A percentile compares a stretch with the other conserved stretches of the same genome.
These are phyloP conservation scores for Orestias chungarensis DNA, from an alignment of 2,797 vertebrate genomes.

Conservation along the genomic window DNA sequence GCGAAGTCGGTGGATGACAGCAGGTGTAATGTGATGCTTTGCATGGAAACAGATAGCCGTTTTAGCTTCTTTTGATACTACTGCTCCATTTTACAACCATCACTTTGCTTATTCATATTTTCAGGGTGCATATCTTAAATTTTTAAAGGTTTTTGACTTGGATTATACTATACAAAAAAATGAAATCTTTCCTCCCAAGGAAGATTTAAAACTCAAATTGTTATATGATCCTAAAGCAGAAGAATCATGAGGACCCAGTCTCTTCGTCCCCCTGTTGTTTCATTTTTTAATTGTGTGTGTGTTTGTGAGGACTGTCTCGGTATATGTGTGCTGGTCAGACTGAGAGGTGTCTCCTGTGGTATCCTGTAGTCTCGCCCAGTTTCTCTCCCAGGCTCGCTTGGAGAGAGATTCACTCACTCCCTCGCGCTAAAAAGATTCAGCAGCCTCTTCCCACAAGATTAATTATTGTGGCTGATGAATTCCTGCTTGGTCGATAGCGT, in stretches of 20 bases:
- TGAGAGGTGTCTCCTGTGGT: conserved; percentile 18
- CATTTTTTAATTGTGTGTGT: conserved; percentile 18
- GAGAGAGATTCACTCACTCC: conserved; percentile 29
- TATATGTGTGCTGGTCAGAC: conserved; percentile 13
- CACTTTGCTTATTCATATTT: conserved; percentile 33
- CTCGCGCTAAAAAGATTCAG: conserved; percentile 13
- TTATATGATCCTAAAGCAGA: conserved; percentile 45
- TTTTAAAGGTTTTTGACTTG: background rate
- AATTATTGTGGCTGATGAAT: conserved; percentile 67
- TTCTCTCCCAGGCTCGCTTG: conserved; percentile 40
- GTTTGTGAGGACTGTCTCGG: background rate
- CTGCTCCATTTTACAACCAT: conserved; percentile 42
- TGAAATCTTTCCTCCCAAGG: background rate
- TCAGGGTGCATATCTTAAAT: background rate
- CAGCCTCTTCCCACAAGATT: conserved; percentile 54
- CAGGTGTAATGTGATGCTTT: conserved; percentile 69
- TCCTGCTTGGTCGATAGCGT: conserved; percentile 59
- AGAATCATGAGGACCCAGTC: conserved; percentile 43
- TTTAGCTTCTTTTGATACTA: conserved; percentile 35
- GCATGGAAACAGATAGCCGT: conserved; percentile 50
- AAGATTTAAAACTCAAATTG: conserved; percentile 1
- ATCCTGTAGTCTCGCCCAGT: conserved; percentile 30
- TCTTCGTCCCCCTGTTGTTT: conserved; percentile 50
- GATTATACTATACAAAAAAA: conserved; percentile 1
- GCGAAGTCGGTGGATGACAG: conserved; percentile 60